Percentiles rank a stretch among this genome's conserved stretches.
These are phyloP conservation scores for Prionchulus punctatus DNA, from an alignment of 2,888 invertebrate species.

Conservation along the genomic window DNA sequence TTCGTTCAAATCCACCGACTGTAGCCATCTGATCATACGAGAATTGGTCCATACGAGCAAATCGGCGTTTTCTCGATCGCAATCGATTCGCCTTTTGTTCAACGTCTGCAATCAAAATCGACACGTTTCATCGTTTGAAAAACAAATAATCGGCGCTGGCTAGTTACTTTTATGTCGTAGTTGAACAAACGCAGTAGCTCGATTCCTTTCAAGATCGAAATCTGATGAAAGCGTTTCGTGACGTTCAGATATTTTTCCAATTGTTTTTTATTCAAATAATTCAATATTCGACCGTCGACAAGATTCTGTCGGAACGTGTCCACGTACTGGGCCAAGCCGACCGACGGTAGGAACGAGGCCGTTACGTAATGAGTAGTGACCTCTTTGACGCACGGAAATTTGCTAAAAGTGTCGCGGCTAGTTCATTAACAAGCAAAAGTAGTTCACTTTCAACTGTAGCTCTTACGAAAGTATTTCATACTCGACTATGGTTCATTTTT, in stretches of 20 bases:
- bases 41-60: constrained; percentile 91
- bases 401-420: no score
- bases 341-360: constrained; percentile 75
- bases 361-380: constrained; percentile 83
- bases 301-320: constrained; percentile 71
- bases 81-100: constrained; percentile 67
- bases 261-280: constrained; percentile 79
- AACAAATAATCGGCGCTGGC: background rate
- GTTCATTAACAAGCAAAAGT: background rate
- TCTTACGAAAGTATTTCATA: background rate
- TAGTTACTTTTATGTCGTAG: constrained; percentile 48
- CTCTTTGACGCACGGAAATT: constrained; percentile 69
- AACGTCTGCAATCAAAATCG: constrained; percentile 62
- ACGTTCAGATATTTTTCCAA: constrained; percentile 80
- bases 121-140: no score
- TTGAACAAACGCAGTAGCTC: constrained; percentile 76
- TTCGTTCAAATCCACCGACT: constrained; percentile 73
- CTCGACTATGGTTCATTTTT: background rate
- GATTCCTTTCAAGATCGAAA: constrained; percentile 79
- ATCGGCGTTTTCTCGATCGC: constrained; percentile 71
- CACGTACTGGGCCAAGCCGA: constrained; percentile 76
- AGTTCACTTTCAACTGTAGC: background rate
- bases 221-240: constrained; percentile 80
- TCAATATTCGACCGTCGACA: constrained; percentile 80
- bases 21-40: constrained; percentile 78